phyloP scores from a whole-genome alignment of 2,113 vertebrate species.

The Cranoglanis bouderius region DNA sequence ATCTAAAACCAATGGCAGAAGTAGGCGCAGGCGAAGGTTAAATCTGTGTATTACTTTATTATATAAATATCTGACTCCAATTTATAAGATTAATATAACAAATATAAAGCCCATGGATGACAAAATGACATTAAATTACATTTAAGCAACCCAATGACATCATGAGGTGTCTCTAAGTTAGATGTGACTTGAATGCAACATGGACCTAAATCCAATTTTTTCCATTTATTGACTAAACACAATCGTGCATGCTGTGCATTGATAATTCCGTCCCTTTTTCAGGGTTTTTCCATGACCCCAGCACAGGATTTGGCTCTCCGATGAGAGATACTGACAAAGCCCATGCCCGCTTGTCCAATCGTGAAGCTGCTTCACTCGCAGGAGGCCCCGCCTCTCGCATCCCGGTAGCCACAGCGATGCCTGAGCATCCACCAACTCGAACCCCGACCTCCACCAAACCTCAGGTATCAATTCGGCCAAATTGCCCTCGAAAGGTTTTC shows the following conservation, averaged over 20 bases:
- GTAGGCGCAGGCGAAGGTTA: neutral
- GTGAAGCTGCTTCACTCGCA: constrained; percentile 57
- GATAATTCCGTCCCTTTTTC: constrained; percentile 33
- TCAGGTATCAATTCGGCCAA: constrained; percentile 74
- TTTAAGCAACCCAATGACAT: neutral
- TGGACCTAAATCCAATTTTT: neutral
- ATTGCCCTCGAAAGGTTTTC: constrained; percentile 35
- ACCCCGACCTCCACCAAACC: constrained; percentile 80
- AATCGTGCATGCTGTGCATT: neutral
- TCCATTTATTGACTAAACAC: constrained; percentile 8
- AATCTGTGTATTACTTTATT: neutral
- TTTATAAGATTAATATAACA: neutral
- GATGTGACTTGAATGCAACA: neutral
- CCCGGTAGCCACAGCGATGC: constrained; percentile 76
- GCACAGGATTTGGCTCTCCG: constrained; percentile 75
- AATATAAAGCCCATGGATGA: neutral
- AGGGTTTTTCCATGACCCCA: constrained; percentile 73
- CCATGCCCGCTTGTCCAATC: constrained; percentile 55
- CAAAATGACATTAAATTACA: neutral
- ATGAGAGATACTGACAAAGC: constrained; percentile 68
- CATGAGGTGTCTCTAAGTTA: neutral
- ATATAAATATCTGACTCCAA: neutral
- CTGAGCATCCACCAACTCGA: constrained; percentile 80
- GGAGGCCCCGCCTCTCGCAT: constrained; percentile 57
- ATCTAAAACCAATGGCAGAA: neutral